Conservation (phyloP, 2,888 invertebrate genomes). For the Hofmannophila pseudospretella region DNA sequence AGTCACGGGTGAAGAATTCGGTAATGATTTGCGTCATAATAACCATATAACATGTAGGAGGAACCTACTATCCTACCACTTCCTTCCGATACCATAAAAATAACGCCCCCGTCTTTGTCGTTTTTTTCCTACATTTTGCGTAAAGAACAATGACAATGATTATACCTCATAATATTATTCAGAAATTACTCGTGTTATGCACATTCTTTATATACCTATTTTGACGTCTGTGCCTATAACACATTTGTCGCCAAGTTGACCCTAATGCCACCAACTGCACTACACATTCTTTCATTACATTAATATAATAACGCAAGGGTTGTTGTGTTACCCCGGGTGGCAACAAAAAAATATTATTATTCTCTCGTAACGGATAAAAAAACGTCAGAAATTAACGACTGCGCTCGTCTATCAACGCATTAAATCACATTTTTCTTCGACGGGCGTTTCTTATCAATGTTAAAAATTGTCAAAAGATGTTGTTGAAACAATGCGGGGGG, state of each 20-base stretch:
- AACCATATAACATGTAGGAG: too few relatives aligned
- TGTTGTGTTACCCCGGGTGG: slow-evolving; percentile 64
- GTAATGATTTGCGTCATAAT: slow-evolving; percentile 60
- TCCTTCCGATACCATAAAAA: slow-evolving; percentile 72
- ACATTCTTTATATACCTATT: too few relatives aligned
- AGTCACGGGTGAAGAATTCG: slow-evolving; percentile 23
- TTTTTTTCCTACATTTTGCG: slow-evolving; percentile 8
- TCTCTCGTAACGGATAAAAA: slow-evolving; percentile 30
- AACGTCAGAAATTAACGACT: not conserved
- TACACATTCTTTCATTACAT: slow-evolving; percentile 56
- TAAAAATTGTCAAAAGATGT: not conserved
- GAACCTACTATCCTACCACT: slow-evolving; percentile 54
- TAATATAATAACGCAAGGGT: slow-evolving; percentile 48
- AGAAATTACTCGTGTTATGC: slow-evolving; percentile 24
- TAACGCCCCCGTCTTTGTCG: too few relatives aligned
- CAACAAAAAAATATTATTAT: slow-evolving; percentile 68
- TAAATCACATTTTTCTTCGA: not conserved
- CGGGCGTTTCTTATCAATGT: not conserved
- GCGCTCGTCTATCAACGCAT: not conserved
- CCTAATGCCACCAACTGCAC: slow-evolving; percentile 53
- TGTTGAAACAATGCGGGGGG: not conserved
- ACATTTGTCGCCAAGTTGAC: slow-evolving; percentile 55
- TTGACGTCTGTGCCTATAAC: too few relatives aligned
- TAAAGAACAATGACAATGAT: slow-evolving; percentile 18
- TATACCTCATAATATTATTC: slow-evolving; percentile 25